Percentiles rank a stretch among this genome's conserved stretches.
These are phyloP conservation scores for Agrotis ipsilon DNA, from an alignment of 2,888 invertebrate genomes.

Conservation along the genomic window DNA sequence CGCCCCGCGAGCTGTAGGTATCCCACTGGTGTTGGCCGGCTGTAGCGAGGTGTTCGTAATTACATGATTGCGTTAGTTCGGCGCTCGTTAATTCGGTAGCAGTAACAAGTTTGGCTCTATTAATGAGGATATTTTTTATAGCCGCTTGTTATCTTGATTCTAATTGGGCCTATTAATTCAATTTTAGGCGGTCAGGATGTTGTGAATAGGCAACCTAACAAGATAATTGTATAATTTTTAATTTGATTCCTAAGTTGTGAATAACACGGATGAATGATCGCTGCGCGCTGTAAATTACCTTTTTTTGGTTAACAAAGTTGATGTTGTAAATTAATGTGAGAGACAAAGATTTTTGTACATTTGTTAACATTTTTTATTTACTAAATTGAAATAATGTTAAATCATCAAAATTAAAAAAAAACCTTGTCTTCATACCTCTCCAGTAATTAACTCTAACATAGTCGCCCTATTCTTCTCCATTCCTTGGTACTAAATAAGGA, in stretches of 20 bases:
- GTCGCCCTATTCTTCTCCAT: neutral
- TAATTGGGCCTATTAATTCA: conserved; percentile 75
- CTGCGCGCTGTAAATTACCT: conserved; percentile 5
- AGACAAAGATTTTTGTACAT: neutral
- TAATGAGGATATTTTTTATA: conserved; percentile 84
- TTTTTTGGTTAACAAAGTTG: neutral
- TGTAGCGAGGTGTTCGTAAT: conserved; percentile 80
- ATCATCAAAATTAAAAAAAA: no score
- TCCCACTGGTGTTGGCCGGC: conserved; percentile 66
- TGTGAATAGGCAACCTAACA: conserved; percentile 59
- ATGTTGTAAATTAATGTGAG: neutral
- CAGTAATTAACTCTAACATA: neutral
- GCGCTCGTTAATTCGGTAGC: conserved; percentile 88
- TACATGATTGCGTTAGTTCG: conserved; percentile 83
- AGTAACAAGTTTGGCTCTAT: conserved; percentile 84
- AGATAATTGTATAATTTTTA: conserved; percentile 49
- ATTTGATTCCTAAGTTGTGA: conserved; percentile 30
- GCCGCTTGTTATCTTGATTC: conserved; percentile 78
- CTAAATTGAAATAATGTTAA: no score
- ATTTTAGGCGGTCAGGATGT: conserved; percentile 65
- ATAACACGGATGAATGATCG: conserved; percentile 1
- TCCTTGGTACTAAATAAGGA: no score
- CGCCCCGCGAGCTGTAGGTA: conserved; percentile 84
- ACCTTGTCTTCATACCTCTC: neutral
- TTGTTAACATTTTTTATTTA: neutral